A percentile compares a stretch with the other conserved stretches of the same genome.
phyloP scores from a whole-genome alignment of 2,113 vertebrate genomes.

The Gymnobelideus leadbeateri region DNA sequence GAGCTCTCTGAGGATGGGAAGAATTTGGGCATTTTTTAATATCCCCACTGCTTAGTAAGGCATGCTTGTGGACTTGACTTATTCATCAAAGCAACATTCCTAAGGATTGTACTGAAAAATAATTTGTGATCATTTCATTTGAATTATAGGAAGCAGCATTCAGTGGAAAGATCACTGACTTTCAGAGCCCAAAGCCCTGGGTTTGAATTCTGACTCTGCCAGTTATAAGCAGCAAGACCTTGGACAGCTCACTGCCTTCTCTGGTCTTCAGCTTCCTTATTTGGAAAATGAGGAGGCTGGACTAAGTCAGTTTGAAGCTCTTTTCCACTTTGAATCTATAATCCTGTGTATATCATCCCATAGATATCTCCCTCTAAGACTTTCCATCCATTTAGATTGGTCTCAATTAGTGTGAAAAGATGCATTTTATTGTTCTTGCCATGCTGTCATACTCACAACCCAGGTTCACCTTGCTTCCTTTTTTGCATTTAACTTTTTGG shows the following conservation, averaged over 20 bases:
- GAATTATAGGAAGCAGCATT: not conserved
- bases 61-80: not conserved
- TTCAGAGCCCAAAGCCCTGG: not conserved
- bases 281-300: too few relatives aligned
- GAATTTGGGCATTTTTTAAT: not conserved
- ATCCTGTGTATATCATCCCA: not conserved
- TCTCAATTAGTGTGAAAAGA: not conserved
- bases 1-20: not conserved
- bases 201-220: not conserved
- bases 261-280: too few relatives aligned
- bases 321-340: not conserved
- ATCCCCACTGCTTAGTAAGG: not conserved
- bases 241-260: not conserved
- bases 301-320: not conserved
- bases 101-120: not conserved
- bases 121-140: not conserved
- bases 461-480: not conserved
- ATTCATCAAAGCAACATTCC: not conserved
- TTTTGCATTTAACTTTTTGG: too few relatives aligned
- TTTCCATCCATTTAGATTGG: not conserved
- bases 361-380: not conserved
- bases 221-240: not conserved
- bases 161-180: not conserved
- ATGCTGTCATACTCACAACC: not conserved
- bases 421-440: too few relatives aligned